Base-by-base conservation (phyloP, 2,113 vertebrate genomes). In the Myxocyprinus asiaticus region DNA sequence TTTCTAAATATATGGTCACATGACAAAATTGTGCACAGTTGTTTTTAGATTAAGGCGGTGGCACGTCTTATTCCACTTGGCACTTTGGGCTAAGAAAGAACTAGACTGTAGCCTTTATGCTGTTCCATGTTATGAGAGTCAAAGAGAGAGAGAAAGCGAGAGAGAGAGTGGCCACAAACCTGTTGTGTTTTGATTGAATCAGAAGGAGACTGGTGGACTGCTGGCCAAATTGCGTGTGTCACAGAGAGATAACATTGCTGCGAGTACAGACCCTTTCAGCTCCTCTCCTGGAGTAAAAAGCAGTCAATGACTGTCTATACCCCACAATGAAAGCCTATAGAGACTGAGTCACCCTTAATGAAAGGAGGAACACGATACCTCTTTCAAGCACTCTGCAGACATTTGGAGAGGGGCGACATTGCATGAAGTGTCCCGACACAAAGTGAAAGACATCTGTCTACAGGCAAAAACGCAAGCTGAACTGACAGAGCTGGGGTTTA, bases 171-270 rank as follows among this genome's bases (percentile, higher is more conserved):
- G 44, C 43, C 33, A 76, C 66, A 64, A 55, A 75, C 59, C 79
- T 81, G 79, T 63, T 58, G 63, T 73, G 50, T 84, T 79, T 82
- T 86, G 82, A 83, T 84, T 84, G 62, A 82, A 82, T 86, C 77
- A 68, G 56, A 77, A 82, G 42, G 43, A 62, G 77, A 22, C 68
- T 67, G 58, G 77, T 78, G 45, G 69, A 61, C 22, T 3, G 22
- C 22, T 33, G 22, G 55, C 63, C 44, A 81, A 78, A 82, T 74
- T 81, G 79, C 17, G 67, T 77, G 80, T 80, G 80, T 77, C 62
- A 17, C 64, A 61, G 73, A 80, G 77, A 82, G 85, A 85, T 83
- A 83, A 85, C 76, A 63, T 73, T 79, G 72, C 22, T 33, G 3
- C 10, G 58, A 79, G 50, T 77, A 64, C 59, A 67, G 62, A 42